These are phyloP conservation scores for Glaucopsyche alexis DNA, from an alignment of 2,888 invertebrate genomes.

Conservation along the genomic window DNA sequence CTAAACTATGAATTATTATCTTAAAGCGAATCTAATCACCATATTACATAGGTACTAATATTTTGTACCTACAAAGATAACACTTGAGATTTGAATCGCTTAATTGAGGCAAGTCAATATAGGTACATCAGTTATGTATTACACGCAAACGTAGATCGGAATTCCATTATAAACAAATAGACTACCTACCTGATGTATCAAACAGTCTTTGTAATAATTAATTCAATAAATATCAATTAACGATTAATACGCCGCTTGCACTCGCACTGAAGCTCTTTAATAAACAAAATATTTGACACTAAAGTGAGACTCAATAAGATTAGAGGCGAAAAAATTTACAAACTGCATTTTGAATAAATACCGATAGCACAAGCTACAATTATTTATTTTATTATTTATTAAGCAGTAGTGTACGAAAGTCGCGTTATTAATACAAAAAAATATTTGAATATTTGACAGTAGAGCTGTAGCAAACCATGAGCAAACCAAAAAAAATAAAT, in stretches of 20 bases:
- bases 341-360: not conserved
- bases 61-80: not conserved
- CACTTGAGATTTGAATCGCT: not conserved
- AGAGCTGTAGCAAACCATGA: too few relatives aligned
- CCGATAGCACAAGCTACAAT: not conserved
- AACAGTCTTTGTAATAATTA: not conserved
- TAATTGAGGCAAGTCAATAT: not conserved
- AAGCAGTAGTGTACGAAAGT: too few relatives aligned
- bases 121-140: constrained; percentile 9
- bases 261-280: too few relatives aligned
- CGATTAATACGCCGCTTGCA: not conserved
- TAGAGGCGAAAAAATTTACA: not conserved
- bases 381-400: not conserved
- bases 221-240: too few relatives aligned
- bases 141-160: not conserved
- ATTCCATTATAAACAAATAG: not conserved
- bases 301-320: not conserved
- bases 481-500: too few relatives aligned
- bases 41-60: not conserved
- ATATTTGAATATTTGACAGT: too few relatives aligned
- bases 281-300: not conserved
- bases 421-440: too few relatives aligned
- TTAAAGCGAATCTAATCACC: not conserved
- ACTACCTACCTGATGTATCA: not conserved
- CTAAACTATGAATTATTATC: not conserved